Conservation (phyloP, 2,797 vertebrate genomes). For the Natrix natrix region DNA sequence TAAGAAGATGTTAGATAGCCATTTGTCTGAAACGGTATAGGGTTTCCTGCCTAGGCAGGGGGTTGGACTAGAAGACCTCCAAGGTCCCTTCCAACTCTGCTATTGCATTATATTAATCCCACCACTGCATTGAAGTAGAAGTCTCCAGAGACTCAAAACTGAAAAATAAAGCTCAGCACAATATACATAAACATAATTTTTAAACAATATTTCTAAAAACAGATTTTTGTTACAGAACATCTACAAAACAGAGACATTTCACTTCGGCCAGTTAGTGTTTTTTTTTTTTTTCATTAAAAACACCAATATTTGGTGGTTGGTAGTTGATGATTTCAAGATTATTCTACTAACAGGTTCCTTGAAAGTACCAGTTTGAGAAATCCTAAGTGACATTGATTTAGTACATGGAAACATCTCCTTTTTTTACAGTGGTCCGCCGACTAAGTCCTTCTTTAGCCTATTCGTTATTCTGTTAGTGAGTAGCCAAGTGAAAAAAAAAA, state of each 20-base stretch:
- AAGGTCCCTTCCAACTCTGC: too few species aligned
- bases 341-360: background rate
- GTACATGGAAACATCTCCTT: background rate
- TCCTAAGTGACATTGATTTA: background rate
- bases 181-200: background rate
- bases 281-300: background rate
- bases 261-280: background rate
- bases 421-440: background rate
- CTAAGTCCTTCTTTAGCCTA: background rate
- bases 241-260: background rate
- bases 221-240: background rate
- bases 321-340: background rate
- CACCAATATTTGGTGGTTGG: background rate
- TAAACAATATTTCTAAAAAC: background rate
- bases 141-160: background rate
- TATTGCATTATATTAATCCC: too few species aligned
- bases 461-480: background rate
- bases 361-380: background rate
- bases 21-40: too few species aligned
- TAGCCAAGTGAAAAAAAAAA: slow-evolving; percentile 9
- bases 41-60: too few species aligned
- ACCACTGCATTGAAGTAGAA: background rate
- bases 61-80: too few species aligned
- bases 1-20: too few species aligned
- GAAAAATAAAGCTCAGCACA: background rate